Conservation (phyloP, 2,888 invertebrate species). For the Megalurothrips usitatus region DNA sequence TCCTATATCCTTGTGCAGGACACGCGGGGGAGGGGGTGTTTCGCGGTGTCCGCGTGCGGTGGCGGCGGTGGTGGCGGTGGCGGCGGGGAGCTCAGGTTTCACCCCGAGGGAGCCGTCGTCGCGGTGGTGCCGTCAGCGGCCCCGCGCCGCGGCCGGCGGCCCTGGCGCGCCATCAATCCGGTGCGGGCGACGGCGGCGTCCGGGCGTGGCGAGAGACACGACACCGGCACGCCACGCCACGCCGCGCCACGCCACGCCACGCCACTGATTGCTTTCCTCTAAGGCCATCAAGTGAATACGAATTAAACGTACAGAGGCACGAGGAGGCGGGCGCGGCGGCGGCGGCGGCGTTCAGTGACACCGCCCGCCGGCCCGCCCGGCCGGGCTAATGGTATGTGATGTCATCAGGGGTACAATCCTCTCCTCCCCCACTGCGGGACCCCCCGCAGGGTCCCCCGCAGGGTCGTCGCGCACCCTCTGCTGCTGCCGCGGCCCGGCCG, state of each 20-base stretch:
- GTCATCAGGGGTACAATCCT: neutral
- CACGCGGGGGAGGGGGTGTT: too few species aligned
- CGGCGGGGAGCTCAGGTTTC: neutral
- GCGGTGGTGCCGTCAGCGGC: too few species aligned
- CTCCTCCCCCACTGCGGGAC: neutral
- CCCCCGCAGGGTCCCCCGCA: too few species aligned
- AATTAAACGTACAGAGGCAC: constrained; percentile 3
- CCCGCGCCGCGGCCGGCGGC: too few species aligned
- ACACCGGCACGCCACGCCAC: neutral
- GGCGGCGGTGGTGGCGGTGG: too few species aligned
- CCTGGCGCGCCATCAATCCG: too few species aligned
- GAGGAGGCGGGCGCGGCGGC: neutral
- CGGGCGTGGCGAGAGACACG: too few species aligned
- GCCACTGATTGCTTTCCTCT: too few species aligned
- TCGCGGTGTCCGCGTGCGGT: too few species aligned
- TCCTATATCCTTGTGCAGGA: too few species aligned
- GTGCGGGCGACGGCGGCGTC: too few species aligned
- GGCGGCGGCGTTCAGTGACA: neutral
- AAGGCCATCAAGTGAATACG: constrained; percentile 19
- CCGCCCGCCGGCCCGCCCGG: too few species aligned
- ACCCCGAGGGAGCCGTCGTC: neutral
- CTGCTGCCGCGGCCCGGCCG: neutral
- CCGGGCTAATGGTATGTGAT: constrained; percentile 21
- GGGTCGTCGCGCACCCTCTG: neutral
- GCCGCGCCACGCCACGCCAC: neutral